phyloP scores from a whole-genome alignment of 2,113 vertebrate species.

The Balaenoptera acutorostrata region DNA sequence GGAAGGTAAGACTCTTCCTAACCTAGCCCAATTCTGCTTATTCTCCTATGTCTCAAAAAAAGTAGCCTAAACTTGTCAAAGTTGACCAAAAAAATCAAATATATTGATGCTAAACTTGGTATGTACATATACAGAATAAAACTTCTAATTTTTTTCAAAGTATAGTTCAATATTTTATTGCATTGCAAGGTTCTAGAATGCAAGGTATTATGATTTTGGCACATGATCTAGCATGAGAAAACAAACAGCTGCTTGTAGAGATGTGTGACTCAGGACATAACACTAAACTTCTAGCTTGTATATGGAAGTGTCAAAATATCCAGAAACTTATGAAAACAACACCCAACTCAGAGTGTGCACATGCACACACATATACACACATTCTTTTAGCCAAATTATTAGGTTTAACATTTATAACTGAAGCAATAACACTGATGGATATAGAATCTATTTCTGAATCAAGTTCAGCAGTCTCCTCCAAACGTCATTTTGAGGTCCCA shows the following conservation, averaged over 20 bases:
- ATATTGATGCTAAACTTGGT: background rate
- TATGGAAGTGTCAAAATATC: slow-evolving; percentile 40
- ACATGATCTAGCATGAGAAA: background rate
- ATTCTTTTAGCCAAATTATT: slow-evolving; percentile 56
- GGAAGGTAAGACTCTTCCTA: background rate
- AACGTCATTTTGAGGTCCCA: slow-evolving; percentile 77
- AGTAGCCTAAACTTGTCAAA: background rate
- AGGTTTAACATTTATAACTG: slow-evolving; percentile 76
- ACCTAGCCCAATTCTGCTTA: background rate
- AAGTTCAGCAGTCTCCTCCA: slow-evolving; percentile 79
- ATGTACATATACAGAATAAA: background rate
- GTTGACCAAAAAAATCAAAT: background rate
- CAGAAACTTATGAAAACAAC: slow-evolving; percentile 26
- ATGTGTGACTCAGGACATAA: background rate
- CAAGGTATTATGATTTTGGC: background rate
- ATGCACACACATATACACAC: background rate
- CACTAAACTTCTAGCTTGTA: background rate
- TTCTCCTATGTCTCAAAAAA: background rate
- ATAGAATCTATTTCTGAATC: slow-evolving; percentile 78
- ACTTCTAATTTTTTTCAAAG: slow-evolving; percentile 33
- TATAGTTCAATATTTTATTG: slow-evolving; percentile 56
- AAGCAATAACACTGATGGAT: slow-evolving; percentile 78
- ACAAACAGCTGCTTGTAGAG: slow-evolving; percentile 22
- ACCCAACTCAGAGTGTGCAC: background rate
- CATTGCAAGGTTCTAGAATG: slow-evolving; percentile 2